Percentiles rank a stretch among this genome's conserved stretches.
phyloP scores from a whole-genome alignment of 37 sponge, comb jelly and placozoan genomes.

The Axinella damicornis region DNA sequence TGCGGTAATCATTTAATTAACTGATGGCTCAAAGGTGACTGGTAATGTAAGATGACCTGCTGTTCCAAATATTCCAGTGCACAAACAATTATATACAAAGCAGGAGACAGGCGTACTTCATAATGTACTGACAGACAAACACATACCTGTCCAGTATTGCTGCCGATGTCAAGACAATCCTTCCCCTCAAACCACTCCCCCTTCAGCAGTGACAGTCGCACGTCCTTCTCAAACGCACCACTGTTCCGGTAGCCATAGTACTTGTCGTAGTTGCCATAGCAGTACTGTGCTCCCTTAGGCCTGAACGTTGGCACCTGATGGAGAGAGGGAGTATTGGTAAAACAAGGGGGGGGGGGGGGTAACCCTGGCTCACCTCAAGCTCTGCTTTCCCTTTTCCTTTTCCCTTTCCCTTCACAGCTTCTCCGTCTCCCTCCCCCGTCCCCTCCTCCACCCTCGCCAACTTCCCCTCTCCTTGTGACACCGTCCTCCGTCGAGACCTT shows the following conservation, averaged over 20 bases:
- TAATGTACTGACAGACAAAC: too few relatives aligned
- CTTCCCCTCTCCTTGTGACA: neutral
- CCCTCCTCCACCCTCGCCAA: neutral
- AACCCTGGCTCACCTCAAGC: neutral
- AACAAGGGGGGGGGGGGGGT: too few relatives aligned
- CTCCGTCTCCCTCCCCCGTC: neutral
- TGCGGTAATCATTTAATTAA: too few relatives aligned
- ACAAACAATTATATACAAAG: too few relatives aligned
- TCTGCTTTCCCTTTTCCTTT: neutral
- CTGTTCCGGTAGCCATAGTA: conserved; percentile 97
- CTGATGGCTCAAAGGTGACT: too few relatives aligned
- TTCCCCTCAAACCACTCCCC: conserved; percentile 88
- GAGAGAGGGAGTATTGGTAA: too few relatives aligned
- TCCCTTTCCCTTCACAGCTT: neutral
- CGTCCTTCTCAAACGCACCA: conserved; percentile 63
- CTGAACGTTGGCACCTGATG: neutral
- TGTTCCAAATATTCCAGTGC: too few relatives aligned
- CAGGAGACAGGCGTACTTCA: too few relatives aligned
- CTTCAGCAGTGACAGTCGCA: conserved; percentile 64
- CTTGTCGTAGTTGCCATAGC: conserved; percentile 92
- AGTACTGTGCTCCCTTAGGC: conserved; percentile 47
- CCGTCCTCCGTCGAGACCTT: conserved; percentile 4
- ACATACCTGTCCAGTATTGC: conserved; percentile 92
- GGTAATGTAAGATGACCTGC: too few relatives aligned
- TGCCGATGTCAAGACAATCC: conserved; percentile 94